These are phyloP conservation scores for Caenorhabditis afra DNA, from an alignment of 2,888 invertebrate genomes.

Conservation along the genomic window DNA sequence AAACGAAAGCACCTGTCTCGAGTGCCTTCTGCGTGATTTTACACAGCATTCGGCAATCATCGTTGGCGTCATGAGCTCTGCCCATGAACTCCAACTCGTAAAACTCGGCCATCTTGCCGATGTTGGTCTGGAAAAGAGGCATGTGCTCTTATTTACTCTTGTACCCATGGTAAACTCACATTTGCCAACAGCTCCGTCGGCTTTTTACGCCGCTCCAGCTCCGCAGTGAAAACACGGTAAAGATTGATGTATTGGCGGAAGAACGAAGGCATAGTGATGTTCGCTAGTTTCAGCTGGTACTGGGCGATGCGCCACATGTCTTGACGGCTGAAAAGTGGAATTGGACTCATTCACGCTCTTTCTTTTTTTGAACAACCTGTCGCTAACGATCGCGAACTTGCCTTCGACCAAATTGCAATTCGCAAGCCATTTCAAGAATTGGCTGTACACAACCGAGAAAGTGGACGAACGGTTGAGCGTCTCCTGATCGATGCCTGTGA, in stretches of 20 bases:
- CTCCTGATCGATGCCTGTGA: slow-evolving; percentile 34
- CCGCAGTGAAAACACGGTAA: slow-evolving; percentile 5
- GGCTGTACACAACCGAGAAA: slow-evolving; percentile 9
- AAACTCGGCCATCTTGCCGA: slow-evolving; percentile 31
- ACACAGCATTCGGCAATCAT: slow-evolving; percentile 15
- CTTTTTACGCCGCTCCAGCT: not conserved
- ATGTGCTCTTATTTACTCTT: no score
- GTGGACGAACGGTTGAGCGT: slow-evolving; percentile 11
- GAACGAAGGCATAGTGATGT: slow-evolving; percentile 6
- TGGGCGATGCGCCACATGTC: slow-evolving; percentile 51
- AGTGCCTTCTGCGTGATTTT: slow-evolving; percentile 20
- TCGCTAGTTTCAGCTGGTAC: slow-evolving; percentile 27
- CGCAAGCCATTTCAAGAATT: slow-evolving; percentile 12
- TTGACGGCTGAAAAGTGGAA: slow-evolving; percentile 25
- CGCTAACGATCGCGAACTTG: slow-evolving; percentile 24
- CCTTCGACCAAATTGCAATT: slow-evolving; percentile 1
- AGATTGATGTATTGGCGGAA: slow-evolving; percentile 46
- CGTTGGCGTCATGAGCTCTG: slow-evolving; percentile 23
- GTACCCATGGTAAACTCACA: not conserved
- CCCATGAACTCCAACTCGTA: slow-evolving; percentile 1
- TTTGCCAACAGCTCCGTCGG: slow-evolving; percentile 10
- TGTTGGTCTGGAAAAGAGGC: slow-evolving; percentile 13
- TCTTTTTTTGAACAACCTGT: not conserved
- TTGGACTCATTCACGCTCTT: not conserved
- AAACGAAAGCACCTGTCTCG: not conserved